phyloP scores from a whole-genome alignment of 2,113 vertebrate genomes.

The Alethe castanea region DNA sequence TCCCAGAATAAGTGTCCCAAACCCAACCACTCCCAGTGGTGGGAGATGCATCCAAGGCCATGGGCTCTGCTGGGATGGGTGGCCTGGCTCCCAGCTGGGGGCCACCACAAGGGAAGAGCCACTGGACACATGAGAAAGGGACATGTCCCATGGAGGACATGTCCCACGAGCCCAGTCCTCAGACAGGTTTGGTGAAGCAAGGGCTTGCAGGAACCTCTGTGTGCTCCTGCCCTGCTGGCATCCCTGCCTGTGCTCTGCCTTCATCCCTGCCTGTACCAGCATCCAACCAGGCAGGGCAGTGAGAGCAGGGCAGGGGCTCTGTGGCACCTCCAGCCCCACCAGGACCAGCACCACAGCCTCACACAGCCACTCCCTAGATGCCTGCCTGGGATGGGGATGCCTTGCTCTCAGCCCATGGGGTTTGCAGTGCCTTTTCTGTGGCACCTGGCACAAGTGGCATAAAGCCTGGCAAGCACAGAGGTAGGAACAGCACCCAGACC shows the following conservation, averaged over 20 bases:
- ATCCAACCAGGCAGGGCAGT: not conserved
- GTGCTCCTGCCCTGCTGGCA: not conserved
- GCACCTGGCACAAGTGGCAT: not conserved
- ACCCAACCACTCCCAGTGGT: not conserved
- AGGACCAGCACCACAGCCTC: not conserved
- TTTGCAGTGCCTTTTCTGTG: not conserved
- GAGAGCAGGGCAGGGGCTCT: not conserved
- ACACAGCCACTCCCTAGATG: not conserved
- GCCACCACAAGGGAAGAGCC: not conserved
- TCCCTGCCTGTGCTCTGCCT: not conserved
- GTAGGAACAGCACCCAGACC: fast-evolving
- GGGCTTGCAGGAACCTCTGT: not conserved
- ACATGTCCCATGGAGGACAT: fast-evolving
- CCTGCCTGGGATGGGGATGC: not conserved
- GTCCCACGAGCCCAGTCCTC: not conserved
- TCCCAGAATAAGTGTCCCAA: not conserved
- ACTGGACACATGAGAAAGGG: fast-evolving
- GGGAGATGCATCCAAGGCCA: not conserved
- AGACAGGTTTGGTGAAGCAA: not conserved
- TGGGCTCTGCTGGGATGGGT: fast-evolving
- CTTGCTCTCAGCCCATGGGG: not conserved
- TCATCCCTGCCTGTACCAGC: not conserved
- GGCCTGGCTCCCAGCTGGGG: fast-evolving
- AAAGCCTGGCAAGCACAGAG: not conserved
- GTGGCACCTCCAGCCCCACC: not conserved